Conservation (phyloP, 2,113 vertebrate species). For the Thinocorus orbignyianus region DNA sequence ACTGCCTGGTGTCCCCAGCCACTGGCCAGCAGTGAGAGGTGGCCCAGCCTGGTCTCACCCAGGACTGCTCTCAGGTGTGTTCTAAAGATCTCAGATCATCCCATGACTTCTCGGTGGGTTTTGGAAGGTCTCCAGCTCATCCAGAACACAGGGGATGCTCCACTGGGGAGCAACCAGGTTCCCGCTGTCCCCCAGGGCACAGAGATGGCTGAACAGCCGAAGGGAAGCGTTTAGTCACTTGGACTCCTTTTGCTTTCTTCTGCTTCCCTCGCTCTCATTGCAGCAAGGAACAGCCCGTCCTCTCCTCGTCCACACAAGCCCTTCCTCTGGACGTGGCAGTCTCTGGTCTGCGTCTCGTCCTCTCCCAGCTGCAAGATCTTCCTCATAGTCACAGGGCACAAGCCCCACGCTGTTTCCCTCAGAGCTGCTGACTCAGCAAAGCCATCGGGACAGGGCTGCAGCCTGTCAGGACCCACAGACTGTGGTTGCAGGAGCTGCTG, state of each 20-base stretch:
- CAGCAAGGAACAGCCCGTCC: fast-evolving
- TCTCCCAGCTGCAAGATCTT: neutral
- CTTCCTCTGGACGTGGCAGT: neutral
- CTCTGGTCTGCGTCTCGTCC: neutral
- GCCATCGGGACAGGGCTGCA: neutral
- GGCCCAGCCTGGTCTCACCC: neutral
- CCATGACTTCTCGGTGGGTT: fast-evolving
- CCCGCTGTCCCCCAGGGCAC: neutral
- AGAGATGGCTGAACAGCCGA: fast-evolving
- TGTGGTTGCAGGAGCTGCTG: neutral
- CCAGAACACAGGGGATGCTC: fast-evolving
- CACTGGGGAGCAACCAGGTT: fast-evolving
- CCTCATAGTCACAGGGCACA: constrained; percentile 26
- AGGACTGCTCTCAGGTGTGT: neutral
- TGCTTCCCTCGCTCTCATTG: neutral
- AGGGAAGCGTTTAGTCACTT: neutral
- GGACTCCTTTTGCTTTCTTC: neutral
- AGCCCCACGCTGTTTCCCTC: neutral
- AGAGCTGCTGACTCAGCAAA: neutral
- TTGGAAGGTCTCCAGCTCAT: neutral
- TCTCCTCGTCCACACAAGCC: neutral
- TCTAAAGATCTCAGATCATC: neutral
- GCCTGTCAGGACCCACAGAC: neutral
- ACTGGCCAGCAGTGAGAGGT: neutral
- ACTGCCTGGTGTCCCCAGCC: neutral